Evolutionary conservation across 2,797 vertebrate species (phyloP), one percentile per base, ranked within the genome.

Genomic region (Manis javanica): DNA sequence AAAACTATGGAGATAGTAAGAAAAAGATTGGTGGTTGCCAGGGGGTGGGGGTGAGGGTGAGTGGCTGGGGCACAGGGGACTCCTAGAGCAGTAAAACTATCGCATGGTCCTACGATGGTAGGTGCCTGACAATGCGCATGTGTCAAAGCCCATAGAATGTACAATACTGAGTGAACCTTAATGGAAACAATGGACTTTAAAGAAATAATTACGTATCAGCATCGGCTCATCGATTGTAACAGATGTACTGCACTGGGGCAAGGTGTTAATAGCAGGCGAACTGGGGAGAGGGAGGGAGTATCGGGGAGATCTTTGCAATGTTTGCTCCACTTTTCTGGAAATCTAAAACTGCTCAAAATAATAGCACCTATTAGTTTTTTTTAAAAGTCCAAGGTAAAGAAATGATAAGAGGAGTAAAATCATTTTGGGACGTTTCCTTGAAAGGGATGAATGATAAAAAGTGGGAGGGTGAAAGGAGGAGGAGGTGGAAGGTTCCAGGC

Each of bases 21-120:
- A 49, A 51, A 42, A 31, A 31, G n/a, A 69, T 19, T 18, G 9
- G 53, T 29, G 7, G n/a, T 75, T 55, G 59, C 24, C 23, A 31
- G 51, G 53, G 13, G 15, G 21, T 61, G 29, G 29, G 5, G 39
- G 16, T 39, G 26, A 13, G 34, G 13, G 9, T 16, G 63, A 13
- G 7, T 0, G 7, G 69, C 10, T 0, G 19, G 10, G 23, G 12
- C 21, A 11, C 0, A 7, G n/a, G 0, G 71, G 49, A 9, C 8
- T 37, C 71, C 39, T 10, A 12, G 19, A 84, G 31, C 5, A 3
- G 37, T 0, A 55, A 81, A 10, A 42, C 2, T 13, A 1, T 81
- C 57, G 3, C 5, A 3, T 46, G 57, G 9, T 1, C 2, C 39
- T 5, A 11, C 21, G 2, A 37, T 37, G 63, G 63, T 15, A 69